phyloP scores from a whole-genome alignment of 2,113 vertebrate genomes.

The Microtus richardsoni region DNA sequence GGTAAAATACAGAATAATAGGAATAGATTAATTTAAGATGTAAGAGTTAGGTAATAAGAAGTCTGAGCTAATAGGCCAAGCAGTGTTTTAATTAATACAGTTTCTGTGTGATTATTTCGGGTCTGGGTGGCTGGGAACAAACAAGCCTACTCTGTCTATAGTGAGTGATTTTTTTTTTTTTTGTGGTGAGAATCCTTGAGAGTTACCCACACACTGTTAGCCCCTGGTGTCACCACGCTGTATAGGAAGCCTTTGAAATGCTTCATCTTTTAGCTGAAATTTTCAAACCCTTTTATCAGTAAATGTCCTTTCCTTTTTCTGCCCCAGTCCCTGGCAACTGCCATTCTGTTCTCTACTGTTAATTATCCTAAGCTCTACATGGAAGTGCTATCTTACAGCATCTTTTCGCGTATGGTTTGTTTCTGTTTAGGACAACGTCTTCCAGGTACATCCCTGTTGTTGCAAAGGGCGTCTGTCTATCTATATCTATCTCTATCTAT shows the following conservation, averaged over 20 bases:
- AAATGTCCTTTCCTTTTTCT: background rate
- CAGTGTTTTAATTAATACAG: no score
- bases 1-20: no score
- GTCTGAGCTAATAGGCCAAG: no score
- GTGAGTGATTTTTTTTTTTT: no score
- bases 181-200: background rate
- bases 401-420: background rate
- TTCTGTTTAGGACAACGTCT: background rate
- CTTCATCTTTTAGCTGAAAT: background rate
- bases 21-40: no score
- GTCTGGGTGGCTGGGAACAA: no score
- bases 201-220: background rate
- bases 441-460: background rate
- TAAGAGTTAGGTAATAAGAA: no score
- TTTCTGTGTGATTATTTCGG: no score
- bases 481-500: no score
- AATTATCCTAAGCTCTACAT: background rate
- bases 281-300: background rate
- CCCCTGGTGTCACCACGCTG: background rate
- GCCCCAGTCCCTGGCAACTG: background rate
- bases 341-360: background rate
- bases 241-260: background rate
- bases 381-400: no score
- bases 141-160: accelerated
- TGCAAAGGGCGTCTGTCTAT: background rate